A percentile compares a stretch with the other conserved stretches of the same genome.
These are phyloP conservation scores for Seriola aureovittata DNA, from an alignment of 2,113 vertebrate species.

Conservation along the genomic window DNA sequence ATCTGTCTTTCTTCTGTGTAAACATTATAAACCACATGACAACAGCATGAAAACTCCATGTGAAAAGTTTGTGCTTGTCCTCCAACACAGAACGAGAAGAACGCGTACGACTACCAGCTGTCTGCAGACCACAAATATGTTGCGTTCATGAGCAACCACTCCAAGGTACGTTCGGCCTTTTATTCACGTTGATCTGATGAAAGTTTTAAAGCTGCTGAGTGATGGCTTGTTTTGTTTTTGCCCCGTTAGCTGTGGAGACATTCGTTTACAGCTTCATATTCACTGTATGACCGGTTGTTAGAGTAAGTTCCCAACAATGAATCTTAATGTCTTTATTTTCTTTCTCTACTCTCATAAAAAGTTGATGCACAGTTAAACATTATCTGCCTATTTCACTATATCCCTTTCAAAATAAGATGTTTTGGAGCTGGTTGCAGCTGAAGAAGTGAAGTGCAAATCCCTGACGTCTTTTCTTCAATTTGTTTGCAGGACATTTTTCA, in stretches of 20 bases:
- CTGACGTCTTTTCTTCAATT: neutral
- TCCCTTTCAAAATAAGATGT: neutral
- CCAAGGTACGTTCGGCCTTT: constrained; percentile 85
- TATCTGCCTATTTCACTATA: no score
- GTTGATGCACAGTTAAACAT: neutral
- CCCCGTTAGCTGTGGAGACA: constrained; percentile 92
- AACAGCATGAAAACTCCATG: neutral
- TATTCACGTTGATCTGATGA: neutral
- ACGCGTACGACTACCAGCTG: constrained; percentile 89
- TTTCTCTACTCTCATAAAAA: neutral
- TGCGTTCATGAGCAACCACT: constrained; percentile 92
- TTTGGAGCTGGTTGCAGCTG: no score
- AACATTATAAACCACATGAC: neutral
- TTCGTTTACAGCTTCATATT: constrained; percentile 92
- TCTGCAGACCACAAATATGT: constrained; percentile 90
- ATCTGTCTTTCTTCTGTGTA: neutral
- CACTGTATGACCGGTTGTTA: constrained; percentile 85
- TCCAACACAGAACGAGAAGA: constrained; percentile 82
- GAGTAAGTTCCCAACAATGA: constrained; percentile 78
- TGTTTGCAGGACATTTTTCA: constrained; percentile 85
- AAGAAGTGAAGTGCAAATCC: neutral
- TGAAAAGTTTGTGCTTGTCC: neutral
- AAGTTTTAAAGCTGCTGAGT: neutral
- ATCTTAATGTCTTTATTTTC: neutral
- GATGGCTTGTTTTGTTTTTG: constrained; percentile 5